Percentiles rank a stretch among this genome's conserved stretches.
Evolutionary conservation across 2,888 invertebrate species (phyloP).

Genomic region (Amphipyra berbera): DNA sequence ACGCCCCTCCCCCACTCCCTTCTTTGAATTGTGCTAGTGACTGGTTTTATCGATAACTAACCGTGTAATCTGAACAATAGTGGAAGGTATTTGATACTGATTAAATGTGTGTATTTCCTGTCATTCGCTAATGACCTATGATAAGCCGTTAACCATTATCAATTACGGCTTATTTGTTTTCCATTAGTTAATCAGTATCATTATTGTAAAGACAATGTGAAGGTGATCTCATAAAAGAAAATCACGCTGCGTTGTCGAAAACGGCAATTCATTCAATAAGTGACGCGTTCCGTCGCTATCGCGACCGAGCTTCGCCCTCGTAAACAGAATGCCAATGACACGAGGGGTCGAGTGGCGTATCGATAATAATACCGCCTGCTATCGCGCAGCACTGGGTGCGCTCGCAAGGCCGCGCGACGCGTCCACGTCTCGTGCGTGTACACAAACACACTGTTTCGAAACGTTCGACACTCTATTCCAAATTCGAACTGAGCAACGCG

Average conservation of each 20-base stretch:
- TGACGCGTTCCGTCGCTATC: constrained; percentile 76
- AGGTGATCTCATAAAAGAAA: constrained; percentile 37
- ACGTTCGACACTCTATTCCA: constrained; percentile 70
- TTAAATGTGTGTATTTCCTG: constrained; percentile 28
- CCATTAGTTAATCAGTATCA: constrained; percentile 25
- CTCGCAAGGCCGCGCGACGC: constrained; percentile 84
- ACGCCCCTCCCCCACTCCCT: constrained; percentile 78
- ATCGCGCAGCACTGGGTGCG: constrained; percentile 82
- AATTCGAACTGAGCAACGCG: constrained; percentile 64
- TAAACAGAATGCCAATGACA: constrained; percentile 88
- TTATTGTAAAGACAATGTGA: constrained; percentile 39
- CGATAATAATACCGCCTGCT: constrained; percentile 79
- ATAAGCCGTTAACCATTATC: constrained; percentile 1
- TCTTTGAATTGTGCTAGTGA: constrained; percentile 70
- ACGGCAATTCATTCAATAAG: constrained; percentile 66
- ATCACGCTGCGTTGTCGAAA: constrained; percentile 43
- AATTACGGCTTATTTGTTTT: constrained; percentile 7
- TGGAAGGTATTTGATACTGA: constrained; percentile 46
- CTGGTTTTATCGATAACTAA: constrained; percentile 78
- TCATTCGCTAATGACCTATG: constrained; percentile 23
- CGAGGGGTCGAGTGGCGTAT: constrained; percentile 78
- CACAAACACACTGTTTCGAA: constrained; percentile 75
- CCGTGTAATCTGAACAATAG: constrained; percentile 47
- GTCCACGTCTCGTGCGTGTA: constrained; percentile 70
- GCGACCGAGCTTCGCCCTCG: constrained; percentile 76